Percentiles rank a stretch among this genome's conserved stretches.
phyloP scores from a whole-genome alignment of 2,113 vertebrate species.

The Pelecanus crispus region DNA sequence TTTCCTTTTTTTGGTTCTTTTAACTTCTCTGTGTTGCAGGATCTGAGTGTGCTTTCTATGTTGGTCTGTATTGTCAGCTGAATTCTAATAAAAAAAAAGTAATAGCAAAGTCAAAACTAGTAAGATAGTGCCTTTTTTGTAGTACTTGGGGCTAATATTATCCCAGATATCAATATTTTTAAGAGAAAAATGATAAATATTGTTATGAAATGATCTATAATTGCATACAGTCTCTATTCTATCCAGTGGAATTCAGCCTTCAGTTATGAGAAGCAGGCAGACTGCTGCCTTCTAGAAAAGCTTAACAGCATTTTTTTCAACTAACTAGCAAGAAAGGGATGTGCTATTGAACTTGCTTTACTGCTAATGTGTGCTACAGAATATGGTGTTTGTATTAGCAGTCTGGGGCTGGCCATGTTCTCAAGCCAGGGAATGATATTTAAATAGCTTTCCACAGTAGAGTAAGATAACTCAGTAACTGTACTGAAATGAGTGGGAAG shows the following conservation, averaged over 20 bases:
- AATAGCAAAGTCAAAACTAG: neutral
- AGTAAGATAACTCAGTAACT: neutral
- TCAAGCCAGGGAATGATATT: neutral
- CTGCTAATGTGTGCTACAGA: neutral
- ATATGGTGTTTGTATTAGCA: neutral
- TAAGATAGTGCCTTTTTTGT: neutral
- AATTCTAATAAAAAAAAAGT: neutral
- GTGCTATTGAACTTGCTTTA: neutral
- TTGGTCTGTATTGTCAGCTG: neutral
- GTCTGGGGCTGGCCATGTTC: neutral
- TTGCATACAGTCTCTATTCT: neutral
- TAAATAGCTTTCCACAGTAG: neutral
- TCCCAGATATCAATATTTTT: neutral
- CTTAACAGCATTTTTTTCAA: neutral
- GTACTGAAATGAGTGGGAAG: neutral
- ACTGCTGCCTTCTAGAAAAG: neutral
- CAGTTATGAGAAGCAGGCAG: neutral
- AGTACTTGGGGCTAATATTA: neutral
- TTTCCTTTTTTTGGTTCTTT: neutral
- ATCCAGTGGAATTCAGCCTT: neutral
- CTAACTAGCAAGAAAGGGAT: accelerated
- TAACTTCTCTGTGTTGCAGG: neutral
- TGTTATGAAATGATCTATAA: neutral
- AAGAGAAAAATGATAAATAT: neutral
- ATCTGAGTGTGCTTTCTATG: neutral